Base-by-base conservation (phyloP, 92 coral and sea anemone genomes). In the Paragorgia papillata region DNA sequence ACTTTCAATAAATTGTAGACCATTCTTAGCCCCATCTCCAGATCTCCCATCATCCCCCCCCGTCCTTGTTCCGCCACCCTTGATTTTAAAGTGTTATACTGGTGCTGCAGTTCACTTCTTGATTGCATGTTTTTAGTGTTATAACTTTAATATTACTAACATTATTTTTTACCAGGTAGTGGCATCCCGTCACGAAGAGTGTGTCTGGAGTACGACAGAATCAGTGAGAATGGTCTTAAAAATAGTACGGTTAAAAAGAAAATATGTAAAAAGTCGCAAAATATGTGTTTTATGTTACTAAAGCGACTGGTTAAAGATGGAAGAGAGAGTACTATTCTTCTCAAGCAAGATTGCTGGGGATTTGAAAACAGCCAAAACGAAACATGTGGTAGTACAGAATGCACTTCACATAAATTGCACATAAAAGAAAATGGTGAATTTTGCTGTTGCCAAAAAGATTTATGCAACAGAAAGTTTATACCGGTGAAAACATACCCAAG, bases 381-480 rank as follows among this genome's bases (percentile, higher is more conserved):
- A 69, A 21, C 76, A n/a, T 69, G 76, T 22, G 32, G 37, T 8
- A 50, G 39, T 6, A 69, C 61, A n/a, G 25, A 43, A 17, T 69
- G 76, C 21, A 22, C 50, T 48, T 69, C 62, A 27, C 21, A 62
- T 77, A 48, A 80, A 3, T 56, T 21, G 21, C 21, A 56, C 29
- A 30, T 12, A 27, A 56, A 30, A 56, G 9, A 27, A 62, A 86
- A 90, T 76, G 78, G 84, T 8, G 96, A 96, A 5, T 90, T 85
- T 57, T 93, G 97, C 56, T 93, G 97, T 64, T 93, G 97, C 54
- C 84, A 77, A 14, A 28, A 13, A 20, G 64, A 84, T 57, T 69
- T 88, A 84, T 93, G 97, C 74, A 93, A 93, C 80, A 75, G 20
- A 50, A 82, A 88, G 68, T 83, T 88, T 54, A 92, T 86, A 3